Evolutionary conservation across 2,113 vertebrate species (phyloP).

Genomic region (Eretmochelys imbricata): DNA sequence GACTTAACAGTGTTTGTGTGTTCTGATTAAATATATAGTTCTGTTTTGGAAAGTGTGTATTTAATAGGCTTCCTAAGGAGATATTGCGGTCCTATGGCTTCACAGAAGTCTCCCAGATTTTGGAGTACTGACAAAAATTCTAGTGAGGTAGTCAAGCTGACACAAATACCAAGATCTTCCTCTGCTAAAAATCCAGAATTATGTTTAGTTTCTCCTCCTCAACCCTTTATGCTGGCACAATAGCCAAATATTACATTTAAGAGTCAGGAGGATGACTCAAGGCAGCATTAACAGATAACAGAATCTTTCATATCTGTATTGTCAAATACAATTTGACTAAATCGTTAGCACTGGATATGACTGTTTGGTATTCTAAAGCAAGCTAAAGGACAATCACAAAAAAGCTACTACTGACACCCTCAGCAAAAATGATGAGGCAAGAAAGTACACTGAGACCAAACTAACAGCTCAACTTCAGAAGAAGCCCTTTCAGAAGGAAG

Average conservation of each 20-base stretch:
- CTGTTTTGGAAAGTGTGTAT: not conserved
- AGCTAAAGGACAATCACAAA: not conserved
- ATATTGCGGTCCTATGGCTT: not conserved
- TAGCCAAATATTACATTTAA: conserved; percentile 7
- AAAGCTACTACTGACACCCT: not conserved
- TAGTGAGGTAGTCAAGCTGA: not conserved
- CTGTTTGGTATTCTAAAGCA: not conserved
- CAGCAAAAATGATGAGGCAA: not conserved
- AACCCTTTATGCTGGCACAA: not conserved
- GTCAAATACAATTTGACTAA: conserved; percentile 30
- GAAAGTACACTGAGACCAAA: not conserved
- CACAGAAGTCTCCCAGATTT: not conserved
- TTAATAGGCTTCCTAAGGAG: not conserved
- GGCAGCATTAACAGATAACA: not conserved
- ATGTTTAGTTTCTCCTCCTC: not conserved
- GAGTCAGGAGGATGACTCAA: not conserved
- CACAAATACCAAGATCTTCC: not conserved
- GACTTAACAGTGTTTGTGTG: accelerated
- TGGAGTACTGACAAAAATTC: conserved; percentile 8
- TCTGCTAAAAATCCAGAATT: not conserved
- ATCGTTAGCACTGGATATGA: not conserved
- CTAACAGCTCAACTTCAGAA: not conserved
- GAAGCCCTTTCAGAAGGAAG: not conserved
- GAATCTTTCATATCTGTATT: conserved; percentile 40
- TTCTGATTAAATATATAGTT: accelerated